Evolutionary conservation across 1,140 invertebrate genomes (phyloP).

Genomic region (Camponotus floridanus): DNA sequence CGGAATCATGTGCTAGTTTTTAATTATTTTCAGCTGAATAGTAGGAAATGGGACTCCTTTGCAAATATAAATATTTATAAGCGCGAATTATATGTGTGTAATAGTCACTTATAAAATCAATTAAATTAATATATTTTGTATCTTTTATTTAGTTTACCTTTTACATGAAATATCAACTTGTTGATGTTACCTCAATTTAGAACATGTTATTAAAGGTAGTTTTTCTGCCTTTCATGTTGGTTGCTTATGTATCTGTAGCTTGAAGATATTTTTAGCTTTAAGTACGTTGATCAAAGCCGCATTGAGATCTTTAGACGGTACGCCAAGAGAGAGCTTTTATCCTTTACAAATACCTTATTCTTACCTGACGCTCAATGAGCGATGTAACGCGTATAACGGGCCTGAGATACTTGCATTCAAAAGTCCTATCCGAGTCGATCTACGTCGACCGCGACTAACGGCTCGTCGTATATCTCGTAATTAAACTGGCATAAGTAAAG

Average conservation of each 20-base stretch:
- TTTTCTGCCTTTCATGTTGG: neutral
- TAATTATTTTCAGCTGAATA: neutral
- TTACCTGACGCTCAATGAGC: slow-evolving; percentile 42
- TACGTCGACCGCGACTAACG: slow-evolving; percentile 68
- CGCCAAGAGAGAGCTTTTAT: slow-evolving; percentile 25
- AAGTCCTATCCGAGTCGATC: slow-evolving; percentile 65
- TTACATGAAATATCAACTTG: neutral
- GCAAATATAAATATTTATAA: neutral
- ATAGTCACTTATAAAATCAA: too few species aligned
- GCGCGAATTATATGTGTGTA: too few species aligned
- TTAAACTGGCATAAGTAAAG: slow-evolving; percentile 57
- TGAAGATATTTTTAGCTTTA: neutral
- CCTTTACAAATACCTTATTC: slow-evolving; percentile 38
- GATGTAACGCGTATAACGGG: slow-evolving; percentile 67
- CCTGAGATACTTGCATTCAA: slow-evolving; percentile 65
- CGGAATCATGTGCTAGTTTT: neutral
- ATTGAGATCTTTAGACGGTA: slow-evolving; percentile 30
- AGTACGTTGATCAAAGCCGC: slow-evolving; percentile 28
- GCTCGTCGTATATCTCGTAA: slow-evolving; percentile 69
- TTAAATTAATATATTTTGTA: neutral
- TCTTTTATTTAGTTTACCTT: too few species aligned
- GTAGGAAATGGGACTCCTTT: neutral
- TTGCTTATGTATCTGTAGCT: neutral
- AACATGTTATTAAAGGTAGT: neutral
- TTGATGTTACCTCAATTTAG: neutral